Percentiles rank a stretch among this genome's conserved stretches.
Evolutionary conservation across 1,140 invertebrate genomes (phyloP).

Genomic region (Drosophila pachea): DNA sequence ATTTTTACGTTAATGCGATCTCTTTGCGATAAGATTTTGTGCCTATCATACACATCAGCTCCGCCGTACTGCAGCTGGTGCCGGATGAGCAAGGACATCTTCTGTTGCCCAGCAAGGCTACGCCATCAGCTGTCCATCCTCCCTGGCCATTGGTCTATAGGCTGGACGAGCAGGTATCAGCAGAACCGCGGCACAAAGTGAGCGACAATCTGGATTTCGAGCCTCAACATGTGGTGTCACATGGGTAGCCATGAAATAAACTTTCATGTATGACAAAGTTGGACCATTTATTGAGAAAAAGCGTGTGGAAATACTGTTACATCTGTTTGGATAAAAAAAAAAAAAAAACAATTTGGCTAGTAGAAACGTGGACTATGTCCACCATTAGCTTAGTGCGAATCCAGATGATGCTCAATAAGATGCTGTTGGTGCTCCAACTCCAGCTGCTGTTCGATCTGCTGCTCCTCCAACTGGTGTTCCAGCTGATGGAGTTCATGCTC

Average conservation of each 20-base stretch:
- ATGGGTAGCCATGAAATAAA: conserved; percentile 18
- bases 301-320: background rate
- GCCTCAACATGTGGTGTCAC: conserved; percentile 14
- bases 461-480: conserved; percentile 51
- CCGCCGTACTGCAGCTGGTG: conserved; percentile 53
- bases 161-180: background rate
- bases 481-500: conserved; percentile 58
- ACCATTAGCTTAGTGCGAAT: conserved; percentile 33
- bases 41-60: conserved; percentile 59
- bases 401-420: conserved; percentile 29
- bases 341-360: conserved; percentile 30
- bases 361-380: background rate
- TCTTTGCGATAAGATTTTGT: background rate
- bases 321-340: conserved; percentile 11
- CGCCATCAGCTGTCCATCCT: background rate
- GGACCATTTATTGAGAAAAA: conserved; percentile 30
- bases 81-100: conserved; percentile 47
- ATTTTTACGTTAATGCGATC: background rate
- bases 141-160: conserved; percentile 7
- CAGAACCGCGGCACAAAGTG: conserved; percentile 32
- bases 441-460: conserved; percentile 52
- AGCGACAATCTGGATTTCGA: conserved; percentile 57
- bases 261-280: conserved; percentile 15
- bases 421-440: conserved; percentile 44
- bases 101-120: conserved; percentile 26